Evolutionary conservation across 2,888 invertebrate genomes (phyloP), one percentile per base, ranked within the genome.

Genomic region (Xestia sexstrigata): DNA sequence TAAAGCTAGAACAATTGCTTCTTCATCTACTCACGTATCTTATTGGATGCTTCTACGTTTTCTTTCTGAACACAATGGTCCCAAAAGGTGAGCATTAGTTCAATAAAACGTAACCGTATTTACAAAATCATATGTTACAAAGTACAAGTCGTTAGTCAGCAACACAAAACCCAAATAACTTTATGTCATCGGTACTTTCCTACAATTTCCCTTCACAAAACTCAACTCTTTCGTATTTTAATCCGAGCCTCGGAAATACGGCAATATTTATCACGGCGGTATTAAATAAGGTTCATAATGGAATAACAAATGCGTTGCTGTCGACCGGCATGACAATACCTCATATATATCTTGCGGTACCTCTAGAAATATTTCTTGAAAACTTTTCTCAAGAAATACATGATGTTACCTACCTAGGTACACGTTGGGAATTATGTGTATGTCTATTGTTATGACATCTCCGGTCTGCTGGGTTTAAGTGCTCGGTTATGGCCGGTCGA

Each of bases 261-360:
- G 87, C 86, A 87, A 89, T 94, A 95, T 95, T 94, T 94, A 93
- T 95, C 93, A 94, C 91, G 80, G 88, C 85, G 87, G 91, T 93
- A 94, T 95, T 94, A 95, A 94, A 94, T 95, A 95, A 94, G 93
- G 93, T 92, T 93, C 92, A 95, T 95, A 95, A 94, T 94, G 91
- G 92, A 91, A 93, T 94, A 94, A 94, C 93, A 93, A 94, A 95
- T 95, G 93, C 90, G 92, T 89, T 90, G 90, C 91, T 89, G 90
- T 85, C 90, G 90, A 87, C 90, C 88, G 87, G 91, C 91, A 89
- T 88, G 90, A 92, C 92, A 91, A 92, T 91, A 89, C 88, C 87
- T 88, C 78, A 71, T 81, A 83, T 82, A 82, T 79, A 73, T 86
- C 74, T 83, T 74, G 72, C 52, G 63, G 69, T 81, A 76, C 78